Evolutionary conservation across 2,888 invertebrate species (phyloP).

Genomic region (Drosophila nr. medialis): DNA sequence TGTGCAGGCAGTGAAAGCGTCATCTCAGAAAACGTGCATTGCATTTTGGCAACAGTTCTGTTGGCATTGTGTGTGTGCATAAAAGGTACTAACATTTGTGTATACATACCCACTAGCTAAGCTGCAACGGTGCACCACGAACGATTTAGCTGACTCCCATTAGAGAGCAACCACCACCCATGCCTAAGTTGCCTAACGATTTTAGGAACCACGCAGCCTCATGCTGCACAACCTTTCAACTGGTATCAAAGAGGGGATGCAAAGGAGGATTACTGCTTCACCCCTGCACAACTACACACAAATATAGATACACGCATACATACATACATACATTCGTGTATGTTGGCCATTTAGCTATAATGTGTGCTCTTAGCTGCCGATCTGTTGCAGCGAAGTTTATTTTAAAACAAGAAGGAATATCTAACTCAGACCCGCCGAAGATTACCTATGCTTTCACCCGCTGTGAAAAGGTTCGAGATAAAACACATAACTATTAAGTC

Average conservation of each 20-base stretch:
- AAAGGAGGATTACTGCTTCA: not conserved
- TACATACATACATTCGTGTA: not conserved
- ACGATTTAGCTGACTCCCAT: slow-evolving; percentile 12
- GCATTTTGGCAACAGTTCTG: slow-evolving; percentile 15
- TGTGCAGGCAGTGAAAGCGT: slow-evolving; percentile 7
- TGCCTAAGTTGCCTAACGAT: slow-evolving; percentile 3
- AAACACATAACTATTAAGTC: not conserved
- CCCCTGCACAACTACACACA: not conserved
- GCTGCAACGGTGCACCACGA: not conserved
- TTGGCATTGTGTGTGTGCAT: slow-evolving; percentile 2
- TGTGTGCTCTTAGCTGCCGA: not conserved
- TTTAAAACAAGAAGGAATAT: not conserved
- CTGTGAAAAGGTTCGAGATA: too few relatives aligned
- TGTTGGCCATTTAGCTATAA: not conserved
- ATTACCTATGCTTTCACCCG: not conserved
- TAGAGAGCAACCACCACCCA: slow-evolving; percentile 1
- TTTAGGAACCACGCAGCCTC: not conserved
- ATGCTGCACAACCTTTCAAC: slow-evolving; percentile 1
- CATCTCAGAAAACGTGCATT: slow-evolving; percentile 16
- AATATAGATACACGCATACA: not conserved
- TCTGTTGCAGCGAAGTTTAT: not conserved
- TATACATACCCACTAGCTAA: not conserved
- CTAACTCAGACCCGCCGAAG: not conserved
- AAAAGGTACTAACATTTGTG: not conserved
- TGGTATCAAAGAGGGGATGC: not conserved